Evolutionary conservation across 2,797 vertebrate species (phyloP).

Genomic region (Sebastes hubbsi): DNA sequence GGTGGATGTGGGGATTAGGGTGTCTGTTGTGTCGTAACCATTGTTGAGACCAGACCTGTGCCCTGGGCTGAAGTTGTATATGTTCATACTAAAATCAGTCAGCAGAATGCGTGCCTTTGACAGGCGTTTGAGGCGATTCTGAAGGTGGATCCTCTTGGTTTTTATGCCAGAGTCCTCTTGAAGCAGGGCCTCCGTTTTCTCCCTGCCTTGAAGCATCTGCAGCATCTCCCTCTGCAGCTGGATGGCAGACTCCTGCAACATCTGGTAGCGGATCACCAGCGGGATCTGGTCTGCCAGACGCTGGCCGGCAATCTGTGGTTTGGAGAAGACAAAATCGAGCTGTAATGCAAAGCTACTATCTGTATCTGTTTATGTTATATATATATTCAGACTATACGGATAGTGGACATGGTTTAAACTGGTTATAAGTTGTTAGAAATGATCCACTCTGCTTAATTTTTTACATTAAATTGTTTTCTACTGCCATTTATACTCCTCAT

Average conservation of each 20-base stretch:
- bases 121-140: conserved; percentile 2
- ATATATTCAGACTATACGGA: neutral
- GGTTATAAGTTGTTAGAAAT: neutral
- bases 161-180: conserved; percentile 24
- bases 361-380: neutral
- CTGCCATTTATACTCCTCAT: neutral
- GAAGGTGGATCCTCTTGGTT: neutral
- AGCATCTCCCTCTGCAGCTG: conserved; percentile 76
- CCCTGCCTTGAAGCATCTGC: conserved; percentile 79
- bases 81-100: conserved; percentile 36
- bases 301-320: conserved; percentile 74
- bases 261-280: conserved; percentile 80
- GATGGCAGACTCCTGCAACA: conserved; percentile 70
- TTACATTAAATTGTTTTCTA: neutral
- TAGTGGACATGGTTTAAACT: neutral
- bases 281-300: conserved; percentile 85
- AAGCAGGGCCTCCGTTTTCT: conserved; percentile 33
- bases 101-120: conserved; percentile 12
- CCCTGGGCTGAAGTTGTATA: conserved; percentile 28
- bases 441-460: neutral
- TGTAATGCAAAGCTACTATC: neutral
- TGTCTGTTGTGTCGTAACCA: too few relatives aligned
- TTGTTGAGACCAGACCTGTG: neutral
- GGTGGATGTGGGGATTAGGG: too few relatives aligned
- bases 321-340: neutral